Evolutionary conservation across 1,140 invertebrate genomes (phyloP).

Genomic region (Onthophagus taurus): DNA sequence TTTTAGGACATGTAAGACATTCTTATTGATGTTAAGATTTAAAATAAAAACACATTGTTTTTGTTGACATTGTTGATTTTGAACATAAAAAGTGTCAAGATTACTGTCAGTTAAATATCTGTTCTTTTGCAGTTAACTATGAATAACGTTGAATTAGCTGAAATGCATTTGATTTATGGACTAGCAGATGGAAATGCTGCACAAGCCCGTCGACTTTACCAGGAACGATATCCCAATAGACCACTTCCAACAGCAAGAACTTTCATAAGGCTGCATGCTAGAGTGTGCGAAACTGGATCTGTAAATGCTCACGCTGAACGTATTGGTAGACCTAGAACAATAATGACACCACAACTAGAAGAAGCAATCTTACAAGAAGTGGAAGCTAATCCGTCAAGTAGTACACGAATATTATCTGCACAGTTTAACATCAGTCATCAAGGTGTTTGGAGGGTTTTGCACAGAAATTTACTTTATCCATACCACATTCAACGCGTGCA

Average conservation of each 20-base stretch:
- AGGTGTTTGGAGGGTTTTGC: conserved; percentile 15
- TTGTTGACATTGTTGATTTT: no score
- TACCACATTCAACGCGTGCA: conserved; percentile 17
- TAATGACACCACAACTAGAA: conserved; percentile 17
- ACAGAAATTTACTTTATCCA: conserved; percentile 15
- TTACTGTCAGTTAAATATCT: no score
- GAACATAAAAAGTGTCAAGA: no score
- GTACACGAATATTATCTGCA: conserved; percentile 15
- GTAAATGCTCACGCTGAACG: conserved; percentile 7
- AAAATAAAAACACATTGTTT: no score
- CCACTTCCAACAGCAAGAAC: conserved; percentile 5
- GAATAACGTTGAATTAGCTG: conserved; percentile 14
- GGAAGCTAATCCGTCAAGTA: conserved; percentile 15
- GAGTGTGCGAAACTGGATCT: conserved; percentile 14
- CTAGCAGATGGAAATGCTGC: conserved; percentile 14
- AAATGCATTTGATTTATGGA: conserved; percentile 14
- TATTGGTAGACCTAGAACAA: conserved; percentile 7
- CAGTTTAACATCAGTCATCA: conserved; percentile 13
- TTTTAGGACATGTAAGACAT: no score
- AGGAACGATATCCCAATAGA: conserved; percentile 13
- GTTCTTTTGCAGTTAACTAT: no score
- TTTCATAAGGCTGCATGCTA: conserved; percentile 13
- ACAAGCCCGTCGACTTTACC: conserved; percentile 13
- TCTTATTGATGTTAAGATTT: no score
- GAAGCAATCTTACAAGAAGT: conserved; percentile 16